phyloP scores from a whole-genome alignment of 2,113 vertebrate species.

The Syngnathus typhle region DNA sequence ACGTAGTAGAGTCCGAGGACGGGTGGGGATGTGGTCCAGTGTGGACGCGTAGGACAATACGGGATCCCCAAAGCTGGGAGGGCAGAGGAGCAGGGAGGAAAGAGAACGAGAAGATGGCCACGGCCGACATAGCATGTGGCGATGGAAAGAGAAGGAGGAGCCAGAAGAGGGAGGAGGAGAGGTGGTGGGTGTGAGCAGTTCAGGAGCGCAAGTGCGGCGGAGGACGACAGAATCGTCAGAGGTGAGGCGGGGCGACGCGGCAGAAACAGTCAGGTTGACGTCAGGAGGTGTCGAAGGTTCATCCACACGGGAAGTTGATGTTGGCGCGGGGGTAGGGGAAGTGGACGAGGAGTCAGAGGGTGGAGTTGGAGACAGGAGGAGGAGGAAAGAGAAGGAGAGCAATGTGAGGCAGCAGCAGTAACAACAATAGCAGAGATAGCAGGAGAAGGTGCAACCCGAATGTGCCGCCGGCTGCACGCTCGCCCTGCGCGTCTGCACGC shows the following conservation, averaged over 20 bases:
- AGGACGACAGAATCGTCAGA: conserved; percentile 61
- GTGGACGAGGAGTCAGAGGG: conserved; percentile 36
- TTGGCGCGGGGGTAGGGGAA: conserved; percentile 17
- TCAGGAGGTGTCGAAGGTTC: conserved; percentile 68
- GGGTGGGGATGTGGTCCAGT: conserved; percentile 88
- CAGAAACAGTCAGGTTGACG: conserved; percentile 44
- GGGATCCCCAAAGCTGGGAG: conserved; percentile 87
- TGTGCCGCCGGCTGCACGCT: conserved; percentile 48
- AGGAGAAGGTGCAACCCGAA: conserved; percentile 70
- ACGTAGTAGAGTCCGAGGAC: conserved; percentile 88
- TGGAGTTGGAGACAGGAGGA: conserved; percentile 64
- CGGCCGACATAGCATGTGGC: conserved; percentile 59
- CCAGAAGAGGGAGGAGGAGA: conserved; percentile 63
- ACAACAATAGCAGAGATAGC: conserved; percentile 74
- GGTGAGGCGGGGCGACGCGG: conserved; percentile 68
- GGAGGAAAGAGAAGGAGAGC: conserved; percentile 81
- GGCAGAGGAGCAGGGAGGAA: conserved; percentile 69
- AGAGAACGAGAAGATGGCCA: conserved; percentile 63
- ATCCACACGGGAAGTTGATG: conserved; percentile 60
- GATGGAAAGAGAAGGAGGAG: conserved; percentile 69
- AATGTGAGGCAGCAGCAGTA: conserved; percentile 76
- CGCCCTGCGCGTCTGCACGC: conserved; percentile 37
- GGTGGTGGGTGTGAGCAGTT: conserved; percentile 42
- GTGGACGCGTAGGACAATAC: conserved; percentile 86
- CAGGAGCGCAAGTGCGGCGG: conserved; percentile 64